Evolutionary conservation across 2,888 invertebrate genomes (phyloP).

Genomic region (Lysandra bellargus): DNA sequence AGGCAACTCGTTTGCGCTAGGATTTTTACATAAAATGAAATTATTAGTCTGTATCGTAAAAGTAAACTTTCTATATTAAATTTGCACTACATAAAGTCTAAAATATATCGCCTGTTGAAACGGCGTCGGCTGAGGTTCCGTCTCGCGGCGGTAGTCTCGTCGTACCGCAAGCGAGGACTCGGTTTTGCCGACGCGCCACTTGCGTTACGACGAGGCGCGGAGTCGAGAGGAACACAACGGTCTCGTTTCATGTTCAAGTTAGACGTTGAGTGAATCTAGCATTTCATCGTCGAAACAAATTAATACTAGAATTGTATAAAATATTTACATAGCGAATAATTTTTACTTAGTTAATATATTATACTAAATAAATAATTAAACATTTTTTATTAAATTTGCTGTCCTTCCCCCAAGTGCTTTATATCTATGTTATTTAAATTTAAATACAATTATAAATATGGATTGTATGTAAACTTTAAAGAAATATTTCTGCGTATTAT

Average conservation of each 20-base stretch:
- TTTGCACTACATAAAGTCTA: conserved; percentile 74
- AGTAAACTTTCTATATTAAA: conserved; percentile 77
- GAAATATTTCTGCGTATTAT: conserved; percentile 74
- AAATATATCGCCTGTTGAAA: conserved; percentile 63
- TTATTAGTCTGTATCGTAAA: conserved; percentile 77
- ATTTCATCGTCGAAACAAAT: conserved; percentile 74
- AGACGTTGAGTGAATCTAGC: conserved; percentile 74
- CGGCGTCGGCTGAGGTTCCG: conserved; percentile 80
- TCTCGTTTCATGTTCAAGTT: conserved; percentile 66
- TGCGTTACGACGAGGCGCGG: conserved; percentile 35
- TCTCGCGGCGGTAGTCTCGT: conserved; percentile 36
- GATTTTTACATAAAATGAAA: conserved; percentile 78
- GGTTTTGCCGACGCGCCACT: conserved; percentile 29
- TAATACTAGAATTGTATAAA: conserved; percentile 79
- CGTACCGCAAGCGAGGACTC: conserved; percentile 22
- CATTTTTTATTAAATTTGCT: conserved; percentile 82
- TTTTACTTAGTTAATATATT: conserved; percentile 79
- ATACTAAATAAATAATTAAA: conserved; percentile 77
- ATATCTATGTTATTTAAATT: conserved; percentile 80
- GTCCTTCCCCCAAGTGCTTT: conserved; percentile 82
- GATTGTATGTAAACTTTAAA: conserved; percentile 76
- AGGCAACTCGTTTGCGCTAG: conserved; percentile 78
- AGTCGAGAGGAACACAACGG: conserved; percentile 45
- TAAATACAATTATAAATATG: conserved; percentile 75
- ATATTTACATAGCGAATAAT: conserved; percentile 80